Percentiles rank a stretch among this genome's conserved stretches.
Conservation (phyloP, 2,113 vertebrate genomes). For the Etheostoma spectabile region DNA sequence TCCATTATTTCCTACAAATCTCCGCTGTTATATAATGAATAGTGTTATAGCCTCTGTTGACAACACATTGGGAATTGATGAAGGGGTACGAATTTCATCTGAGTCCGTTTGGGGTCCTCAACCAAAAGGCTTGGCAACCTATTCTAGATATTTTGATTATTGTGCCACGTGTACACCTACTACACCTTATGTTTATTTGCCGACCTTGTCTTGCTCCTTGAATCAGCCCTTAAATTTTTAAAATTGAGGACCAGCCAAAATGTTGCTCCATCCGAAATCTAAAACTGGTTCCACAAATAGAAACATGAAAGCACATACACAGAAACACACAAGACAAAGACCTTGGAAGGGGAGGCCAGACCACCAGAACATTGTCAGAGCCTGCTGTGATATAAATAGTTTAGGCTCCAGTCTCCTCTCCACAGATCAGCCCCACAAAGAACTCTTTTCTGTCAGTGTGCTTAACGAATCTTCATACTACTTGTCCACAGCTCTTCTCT, state of each 20-base stretch:
- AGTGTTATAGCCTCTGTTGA: too few species aligned
- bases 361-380: constrained; percentile 52
- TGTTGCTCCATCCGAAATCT: constrained; percentile 17
- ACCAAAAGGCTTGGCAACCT: too few species aligned
- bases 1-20: too few species aligned
- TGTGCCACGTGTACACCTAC: not conserved
- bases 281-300: constrained; percentile 30
- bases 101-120: too few species aligned
- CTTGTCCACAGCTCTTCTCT: constrained; percentile 64
- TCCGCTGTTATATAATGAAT: too few species aligned
- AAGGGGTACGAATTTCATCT: too few species aligned
- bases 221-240: not conserved
- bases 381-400: constrained; percentile 65
- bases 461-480: constrained; percentile 63
- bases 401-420: constrained; percentile 47
- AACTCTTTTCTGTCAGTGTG: constrained; percentile 60
- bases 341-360: constrained; percentile 74
- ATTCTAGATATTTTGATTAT: not conserved
- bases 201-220: not conserved
- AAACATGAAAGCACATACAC: constrained; percentile 18
- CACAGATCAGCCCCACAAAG: constrained; percentile 60
- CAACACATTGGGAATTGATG: too few species aligned
- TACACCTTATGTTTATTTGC: not conserved
- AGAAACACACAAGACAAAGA: constrained; percentile 50
- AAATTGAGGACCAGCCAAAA: constrained; percentile 3